Evolutionary conservation across 2,797 vertebrate genomes (phyloP).

Genomic region (Pipistrellus kuhlii): DNA sequence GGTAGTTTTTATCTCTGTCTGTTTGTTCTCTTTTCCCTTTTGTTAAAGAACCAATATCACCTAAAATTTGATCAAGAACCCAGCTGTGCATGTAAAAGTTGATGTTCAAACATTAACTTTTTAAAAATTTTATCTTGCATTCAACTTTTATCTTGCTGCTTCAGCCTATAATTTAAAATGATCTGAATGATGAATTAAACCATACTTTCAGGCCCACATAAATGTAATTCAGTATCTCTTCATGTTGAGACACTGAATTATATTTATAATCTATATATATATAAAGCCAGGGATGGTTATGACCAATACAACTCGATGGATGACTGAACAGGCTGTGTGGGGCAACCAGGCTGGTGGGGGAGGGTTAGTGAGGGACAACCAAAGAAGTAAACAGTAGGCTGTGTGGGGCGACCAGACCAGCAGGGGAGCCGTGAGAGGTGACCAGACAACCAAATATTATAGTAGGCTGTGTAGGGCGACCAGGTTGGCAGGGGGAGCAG

Average conservation of each 20-base stretch:
- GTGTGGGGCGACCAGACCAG: too few species aligned
- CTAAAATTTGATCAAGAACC: background rate
- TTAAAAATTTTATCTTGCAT: background rate
- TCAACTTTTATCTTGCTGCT: background rate
- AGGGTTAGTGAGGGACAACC: too few species aligned
- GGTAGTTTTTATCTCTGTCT: background rate
- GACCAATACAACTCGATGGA: too few species aligned
- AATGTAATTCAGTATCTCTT: background rate
- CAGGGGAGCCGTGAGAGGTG: too few species aligned
- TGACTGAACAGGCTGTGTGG: too few species aligned
- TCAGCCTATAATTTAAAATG: background rate
- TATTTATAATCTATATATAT: too few species aligned
- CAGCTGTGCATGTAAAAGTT: background rate
- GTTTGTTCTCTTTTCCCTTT: background rate
- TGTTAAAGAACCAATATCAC: background rate
- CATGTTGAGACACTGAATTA: background rate
- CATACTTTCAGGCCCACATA: background rate
- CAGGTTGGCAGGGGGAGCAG: too few species aligned
- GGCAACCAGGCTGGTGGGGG: too few species aligned
- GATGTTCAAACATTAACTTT: conserved; percentile 24
- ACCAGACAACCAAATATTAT: too few species aligned
- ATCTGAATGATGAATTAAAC: background rate
- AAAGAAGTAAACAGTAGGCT: too few species aligned
- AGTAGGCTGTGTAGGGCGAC: too few species aligned
- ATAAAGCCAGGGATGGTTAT: too few species aligned